A percentile compares a stretch with the other conserved stretches of the same genome.
These are phyloP conservation scores for Catocala fraxini DNA, from an alignment of 2,888 invertebrate genomes.

Conservation along the genomic window DNA sequence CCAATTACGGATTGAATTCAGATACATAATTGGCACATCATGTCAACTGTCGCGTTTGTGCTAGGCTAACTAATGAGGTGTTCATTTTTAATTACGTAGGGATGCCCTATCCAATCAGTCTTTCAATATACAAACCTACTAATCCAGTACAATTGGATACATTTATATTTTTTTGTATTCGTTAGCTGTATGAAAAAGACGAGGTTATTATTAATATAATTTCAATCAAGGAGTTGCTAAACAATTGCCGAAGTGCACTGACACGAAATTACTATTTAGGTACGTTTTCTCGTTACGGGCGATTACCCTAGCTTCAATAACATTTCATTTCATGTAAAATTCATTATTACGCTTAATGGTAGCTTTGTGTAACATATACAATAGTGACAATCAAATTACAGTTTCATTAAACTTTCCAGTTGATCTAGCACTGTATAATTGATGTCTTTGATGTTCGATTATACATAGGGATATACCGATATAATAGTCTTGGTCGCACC, in stretches of 20 bases:
- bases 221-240: conserved; percentile 1
- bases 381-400: conserved; percentile 5
- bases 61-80: no score
- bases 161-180: neutral
- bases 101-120: no score
- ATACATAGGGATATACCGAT: neutral
- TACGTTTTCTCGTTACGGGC: conserved; percentile 16
- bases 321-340: neutral
- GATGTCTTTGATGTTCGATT: neutral
- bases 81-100: no score
- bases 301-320: conserved; percentile 10
- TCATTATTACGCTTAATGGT: neutral
- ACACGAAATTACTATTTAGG: neutral
- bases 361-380: conserved; percentile 9
- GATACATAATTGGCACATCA: no score
- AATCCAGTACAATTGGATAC: no score
- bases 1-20: no score
- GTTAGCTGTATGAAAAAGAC: neutral
- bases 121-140: no score
- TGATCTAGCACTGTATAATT: neutral
- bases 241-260: conserved; percentile 5
- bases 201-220: neutral
- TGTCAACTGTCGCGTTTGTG: no score
- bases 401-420: conserved; percentile 8
- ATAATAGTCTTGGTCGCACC: conserved; percentile 25